phyloP scores from a whole-genome alignment of 2,797 vertebrate genomes.

The Lagorchestes hirsutus region DNA sequence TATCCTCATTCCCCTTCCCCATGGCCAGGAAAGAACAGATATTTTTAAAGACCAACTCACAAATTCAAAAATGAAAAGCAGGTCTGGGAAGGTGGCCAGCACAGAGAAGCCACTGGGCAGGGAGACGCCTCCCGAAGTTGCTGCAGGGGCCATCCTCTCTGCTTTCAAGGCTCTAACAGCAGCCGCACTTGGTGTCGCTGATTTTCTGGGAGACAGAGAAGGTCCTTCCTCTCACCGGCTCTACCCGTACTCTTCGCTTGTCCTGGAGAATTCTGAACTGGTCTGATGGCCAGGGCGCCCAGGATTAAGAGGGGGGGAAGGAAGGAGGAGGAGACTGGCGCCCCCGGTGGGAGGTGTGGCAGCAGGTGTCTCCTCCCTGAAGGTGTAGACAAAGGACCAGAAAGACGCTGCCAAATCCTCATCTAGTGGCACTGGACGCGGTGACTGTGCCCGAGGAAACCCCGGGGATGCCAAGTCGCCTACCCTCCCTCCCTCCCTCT shows the following conservation, averaged over 20 bases:
- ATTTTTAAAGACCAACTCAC: conserved; percentile 84
- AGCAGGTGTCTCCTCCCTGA: background rate
- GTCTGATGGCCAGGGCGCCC: conserved; percentile 24
- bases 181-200: background rate
- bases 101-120: conserved; percentile 88
- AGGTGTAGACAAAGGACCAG: background rate
- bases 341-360: background rate
- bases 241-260: background rate
- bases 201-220: background rate
- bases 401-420: background rate
- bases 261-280: background rate
- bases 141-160: conserved; percentile 78
- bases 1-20: too few relatives aligned
- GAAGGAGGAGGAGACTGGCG: conserved; percentile 58
- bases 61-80: conserved; percentile 90
- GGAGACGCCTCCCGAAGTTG: conserved; percentile 66
- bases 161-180: background rate
- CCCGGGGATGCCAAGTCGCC: background rate
- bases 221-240: conserved; percentile 19
- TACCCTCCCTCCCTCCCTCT: background rate
- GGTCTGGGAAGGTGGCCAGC: conserved; percentile 88
- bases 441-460: background rate
- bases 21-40: background rate
- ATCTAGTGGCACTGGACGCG: background rate
- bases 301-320: conserved; percentile 66